phyloP scores from a whole-genome alignment of 1,140 invertebrate genomes.

The Elymnias hypermnestra region DNA sequence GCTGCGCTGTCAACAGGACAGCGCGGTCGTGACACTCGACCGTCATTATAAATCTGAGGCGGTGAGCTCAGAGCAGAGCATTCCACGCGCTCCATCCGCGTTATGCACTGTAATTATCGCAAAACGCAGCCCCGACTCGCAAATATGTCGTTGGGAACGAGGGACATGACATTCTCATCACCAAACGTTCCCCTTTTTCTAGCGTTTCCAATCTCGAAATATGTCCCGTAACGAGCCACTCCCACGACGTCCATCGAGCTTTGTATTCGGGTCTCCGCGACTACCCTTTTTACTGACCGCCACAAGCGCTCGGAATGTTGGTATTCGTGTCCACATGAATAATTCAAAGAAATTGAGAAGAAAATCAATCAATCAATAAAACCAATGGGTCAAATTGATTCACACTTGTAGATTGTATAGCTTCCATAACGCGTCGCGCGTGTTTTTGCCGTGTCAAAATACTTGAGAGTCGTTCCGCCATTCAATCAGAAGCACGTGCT shows the following conservation, averaged over 20 bases:
- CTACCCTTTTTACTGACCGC: constrained; percentile 44
- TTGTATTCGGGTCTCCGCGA: constrained; percentile 42
- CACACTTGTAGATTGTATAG: constrained; percentile 63
- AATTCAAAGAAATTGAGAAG: constrained; percentile 69
- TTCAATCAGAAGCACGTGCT: constrained; percentile 61
- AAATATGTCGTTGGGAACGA: constrained; percentile 72
- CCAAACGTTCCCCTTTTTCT: constrained; percentile 62
- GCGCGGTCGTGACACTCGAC: constrained; percentile 54
- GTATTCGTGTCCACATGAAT: constrained; percentile 68
- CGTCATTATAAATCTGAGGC: constrained; percentile 69
- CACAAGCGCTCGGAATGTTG: constrained; percentile 58
- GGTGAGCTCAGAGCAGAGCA: constrained; percentile 64
- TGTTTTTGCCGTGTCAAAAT: constrained; percentile 60
- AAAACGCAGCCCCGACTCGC: constrained; percentile 67
- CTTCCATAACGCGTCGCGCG: constrained; percentile 54
- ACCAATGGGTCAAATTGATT: constrained; percentile 71
- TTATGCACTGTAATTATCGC: constrained; percentile 71
- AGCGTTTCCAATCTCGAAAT: constrained; percentile 43
- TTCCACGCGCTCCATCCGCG: constrained; percentile 59
- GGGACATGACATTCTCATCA: constrained; percentile 74
- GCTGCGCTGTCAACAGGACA: constrained; percentile 49
- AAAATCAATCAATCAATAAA: constrained; percentile 74
- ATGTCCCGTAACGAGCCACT: constrained; percentile 45
- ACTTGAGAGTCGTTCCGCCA: constrained; percentile 54
- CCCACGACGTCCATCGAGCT: constrained; percentile 48